A percentile compares a stretch with the other conserved stretches of the same genome.
Evolutionary conservation across 2,113 vertebrate genomes (phyloP).

Genomic region (human): DNA sequence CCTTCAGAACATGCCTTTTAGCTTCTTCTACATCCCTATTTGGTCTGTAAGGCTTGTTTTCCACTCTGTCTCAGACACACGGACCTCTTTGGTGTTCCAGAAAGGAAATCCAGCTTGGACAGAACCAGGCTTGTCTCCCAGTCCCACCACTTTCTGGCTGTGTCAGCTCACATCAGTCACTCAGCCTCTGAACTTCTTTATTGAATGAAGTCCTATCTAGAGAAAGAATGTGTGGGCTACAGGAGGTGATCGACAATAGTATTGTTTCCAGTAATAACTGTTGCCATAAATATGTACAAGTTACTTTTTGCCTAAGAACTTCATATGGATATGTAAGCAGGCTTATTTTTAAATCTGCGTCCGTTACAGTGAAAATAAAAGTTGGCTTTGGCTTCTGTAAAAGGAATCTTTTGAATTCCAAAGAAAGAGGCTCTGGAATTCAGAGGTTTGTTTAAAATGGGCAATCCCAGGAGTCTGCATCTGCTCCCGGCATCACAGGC

Average conservation of each 20-base stretch:
- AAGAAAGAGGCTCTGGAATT: constrained; percentile 14
- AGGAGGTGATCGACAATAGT: too few relatives aligned
- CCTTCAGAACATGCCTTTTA: background rate
- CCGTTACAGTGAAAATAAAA: background rate
- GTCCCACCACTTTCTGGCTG: background rate
- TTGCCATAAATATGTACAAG: background rate
- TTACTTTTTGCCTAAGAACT: background rate
- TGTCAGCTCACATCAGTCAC: background rate
- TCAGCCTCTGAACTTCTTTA: background rate
- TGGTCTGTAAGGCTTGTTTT: background rate
- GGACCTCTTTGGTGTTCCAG: background rate
- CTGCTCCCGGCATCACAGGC: background rate
- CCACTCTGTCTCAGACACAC: background rate
- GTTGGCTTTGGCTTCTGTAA: background rate
- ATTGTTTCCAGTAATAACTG: background rate
- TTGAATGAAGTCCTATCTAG: background rate
- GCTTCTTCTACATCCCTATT: background rate
- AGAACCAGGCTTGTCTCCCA: background rate
- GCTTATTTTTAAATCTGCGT: background rate
- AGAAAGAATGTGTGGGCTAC: background rate
- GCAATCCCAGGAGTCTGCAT: background rate
- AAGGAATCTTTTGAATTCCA: constrained; percentile 6
- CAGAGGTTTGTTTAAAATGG: background rate
- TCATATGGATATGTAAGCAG: background rate
- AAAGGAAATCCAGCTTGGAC: background rate